Evolutionary conservation across 2,797 vertebrate genomes (phyloP).

Genomic region (Ptychobarbus kaznakovi): DNA sequence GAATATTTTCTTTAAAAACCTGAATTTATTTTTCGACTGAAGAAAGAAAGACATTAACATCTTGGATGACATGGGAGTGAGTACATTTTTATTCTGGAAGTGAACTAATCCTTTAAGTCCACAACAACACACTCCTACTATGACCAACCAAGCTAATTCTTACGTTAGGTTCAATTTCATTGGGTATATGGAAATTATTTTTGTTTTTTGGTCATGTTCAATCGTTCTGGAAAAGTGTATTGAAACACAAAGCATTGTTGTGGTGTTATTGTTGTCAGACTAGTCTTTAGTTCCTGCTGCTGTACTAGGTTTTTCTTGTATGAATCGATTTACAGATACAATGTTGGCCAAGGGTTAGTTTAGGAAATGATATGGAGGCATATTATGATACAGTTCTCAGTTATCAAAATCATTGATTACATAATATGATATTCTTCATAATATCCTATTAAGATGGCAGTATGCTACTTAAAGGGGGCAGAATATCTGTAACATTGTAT

Average conservation of each 20-base stretch:
- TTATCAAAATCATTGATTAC: constrained; percentile 12
- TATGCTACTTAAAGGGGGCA: neutral
- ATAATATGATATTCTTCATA: constrained; percentile 23
- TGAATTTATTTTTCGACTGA: too few relatives aligned
- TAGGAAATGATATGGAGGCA: constrained; percentile 22
- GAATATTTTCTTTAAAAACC: too few relatives aligned
- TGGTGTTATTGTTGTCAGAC: neutral
- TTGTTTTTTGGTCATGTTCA: neutral
- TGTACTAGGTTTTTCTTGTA: neutral
- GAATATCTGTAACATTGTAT: neutral
- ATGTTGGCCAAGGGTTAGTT: neutral
- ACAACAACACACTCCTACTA: neutral
- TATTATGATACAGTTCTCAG: neutral
- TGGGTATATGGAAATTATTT: neutral
- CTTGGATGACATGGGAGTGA: too few relatives aligned
- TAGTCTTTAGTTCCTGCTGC: constrained; percentile 17
- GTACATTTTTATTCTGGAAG: too few relatives aligned
- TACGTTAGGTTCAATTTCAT: neutral
- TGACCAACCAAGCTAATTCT: neutral
- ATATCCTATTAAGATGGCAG: neutral
- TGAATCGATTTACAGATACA: constrained; percentile 7
- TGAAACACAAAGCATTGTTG: too few relatives aligned
- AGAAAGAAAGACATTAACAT: too few relatives aligned
- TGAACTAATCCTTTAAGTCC: neutral
- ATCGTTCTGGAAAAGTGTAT: neutral